Evolutionary conservation across 2,113 vertebrate species (phyloP).

Genomic region (Danio rerio): DNA sequence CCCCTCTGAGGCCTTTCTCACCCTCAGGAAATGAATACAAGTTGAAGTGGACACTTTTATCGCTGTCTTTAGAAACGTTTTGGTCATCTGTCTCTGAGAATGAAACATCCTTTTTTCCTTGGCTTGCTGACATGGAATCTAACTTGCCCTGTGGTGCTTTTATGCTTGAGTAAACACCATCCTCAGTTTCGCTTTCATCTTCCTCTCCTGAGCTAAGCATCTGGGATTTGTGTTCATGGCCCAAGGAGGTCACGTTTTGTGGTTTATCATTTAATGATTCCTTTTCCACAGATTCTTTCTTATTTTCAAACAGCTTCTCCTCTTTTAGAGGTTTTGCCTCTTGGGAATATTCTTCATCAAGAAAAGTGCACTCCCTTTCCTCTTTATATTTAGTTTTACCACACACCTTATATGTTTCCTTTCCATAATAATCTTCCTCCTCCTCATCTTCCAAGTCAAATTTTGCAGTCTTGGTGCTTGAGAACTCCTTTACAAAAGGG

Average conservation of each 20-base stretch:
- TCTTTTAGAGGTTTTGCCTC: conserved; percentile 67
- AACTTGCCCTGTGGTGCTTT: conserved; percentile 59
- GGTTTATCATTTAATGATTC: conserved; percentile 44
- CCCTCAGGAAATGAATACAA: conserved; percentile 70
- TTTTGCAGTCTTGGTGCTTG: conserved; percentile 79
- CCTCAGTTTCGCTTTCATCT: conserved; percentile 67
- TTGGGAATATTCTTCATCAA: conserved; percentile 83
- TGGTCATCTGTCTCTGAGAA: conserved; percentile 55
- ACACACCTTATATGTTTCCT: conserved; percentile 70
- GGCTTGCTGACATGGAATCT: conserved; percentile 52
- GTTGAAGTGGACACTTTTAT: conserved; percentile 78
- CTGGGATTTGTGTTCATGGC: conserved; percentile 62
- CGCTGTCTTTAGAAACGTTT: conserved; percentile 61
- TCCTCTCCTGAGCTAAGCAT: conserved; percentile 71
- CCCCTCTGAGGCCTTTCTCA: conserved; percentile 60
- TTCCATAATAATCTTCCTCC: conserved; percentile 65
- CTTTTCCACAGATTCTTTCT: conserved; percentile 62
- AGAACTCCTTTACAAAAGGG: conserved; percentile 64
- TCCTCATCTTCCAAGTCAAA: conserved; percentile 76
- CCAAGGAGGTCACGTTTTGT: conserved; percentile 44
- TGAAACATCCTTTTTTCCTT: conserved; percentile 48
- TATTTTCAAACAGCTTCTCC: conserved; percentile 58
- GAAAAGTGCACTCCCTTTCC: conserved; percentile 89
- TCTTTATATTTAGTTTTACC: conserved; percentile 81
- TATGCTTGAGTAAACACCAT: conserved; percentile 57